These are phyloP conservation scores for Incurvaria masculella DNA, from an alignment of 2,888 invertebrate genomes.

Conservation along the genomic window DNA sequence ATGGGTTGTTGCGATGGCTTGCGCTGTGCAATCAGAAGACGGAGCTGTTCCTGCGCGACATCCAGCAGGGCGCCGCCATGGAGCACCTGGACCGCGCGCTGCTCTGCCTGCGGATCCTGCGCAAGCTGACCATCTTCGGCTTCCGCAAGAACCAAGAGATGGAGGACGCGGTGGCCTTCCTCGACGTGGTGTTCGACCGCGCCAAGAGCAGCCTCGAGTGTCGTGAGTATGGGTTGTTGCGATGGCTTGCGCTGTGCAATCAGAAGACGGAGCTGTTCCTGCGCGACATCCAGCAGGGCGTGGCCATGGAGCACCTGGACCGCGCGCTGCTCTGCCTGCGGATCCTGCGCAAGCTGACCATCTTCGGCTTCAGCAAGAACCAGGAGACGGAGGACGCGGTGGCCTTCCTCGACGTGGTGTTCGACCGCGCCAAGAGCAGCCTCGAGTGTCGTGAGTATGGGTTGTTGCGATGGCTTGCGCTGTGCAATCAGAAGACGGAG, in stretches of 20 bases:
- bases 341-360: constrained; percentile 78
- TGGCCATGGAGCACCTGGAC: constrained; percentile 65
- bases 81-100: constrained; percentile 76
- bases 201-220: constrained; percentile 77
- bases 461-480: no score
- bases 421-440: constrained; percentile 73
- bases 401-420: constrained; percentile 74
- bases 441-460: constrained; percentile 75
- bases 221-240: constrained; percentile 61
- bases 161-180: constrained; percentile 71
- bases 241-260: no score
- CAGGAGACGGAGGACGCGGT: constrained; percentile 72
- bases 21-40: constrained; percentile 81
- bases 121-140: constrained; percentile 81
- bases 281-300: constrained; percentile 59
- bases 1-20: no score
- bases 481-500: constrained; percentile 77
- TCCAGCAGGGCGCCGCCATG: constrained; percentile 57
- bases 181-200: constrained; percentile 75
- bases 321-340: constrained; percentile 77
- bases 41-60: constrained; percentile 62
- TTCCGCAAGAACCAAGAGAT: constrained; percentile 74
- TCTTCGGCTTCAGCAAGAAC: constrained; percentile 78
- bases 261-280: constrained; percentile 67
- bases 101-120: constrained; percentile 74